A percentile compares a stretch with the other conserved stretches of the same genome.
phyloP scores from a whole-genome alignment of 2,113 vertebrate genomes.

The Paraplagusia blochii region DNA sequence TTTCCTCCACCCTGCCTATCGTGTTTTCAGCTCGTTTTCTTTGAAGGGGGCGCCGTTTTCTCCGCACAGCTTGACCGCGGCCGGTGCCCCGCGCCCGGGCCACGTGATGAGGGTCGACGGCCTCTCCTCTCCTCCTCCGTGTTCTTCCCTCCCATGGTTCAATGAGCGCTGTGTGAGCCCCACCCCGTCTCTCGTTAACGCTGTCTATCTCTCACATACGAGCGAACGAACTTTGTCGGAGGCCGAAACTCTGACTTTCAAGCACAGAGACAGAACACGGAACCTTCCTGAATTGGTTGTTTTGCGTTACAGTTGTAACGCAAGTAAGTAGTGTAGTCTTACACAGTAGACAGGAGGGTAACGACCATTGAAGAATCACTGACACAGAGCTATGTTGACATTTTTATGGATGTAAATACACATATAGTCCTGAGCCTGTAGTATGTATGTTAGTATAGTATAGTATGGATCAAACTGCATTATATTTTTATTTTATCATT shows the following conservation, averaged over 20 bases:
- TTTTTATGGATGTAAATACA: slow-evolving; percentile 68
- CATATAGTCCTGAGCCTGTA: slow-evolving; percentile 56
- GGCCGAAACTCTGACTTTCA: slow-evolving; percentile 18
- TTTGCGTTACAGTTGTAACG: too few relatives aligned
- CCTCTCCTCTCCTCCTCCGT: slow-evolving; percentile 56
- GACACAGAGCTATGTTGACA: slow-evolving; percentile 47
- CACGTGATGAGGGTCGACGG: slow-evolving; percentile 77
- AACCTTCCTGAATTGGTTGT: slow-evolving; percentile 58
- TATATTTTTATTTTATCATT: too few relatives aligned
- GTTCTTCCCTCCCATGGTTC: slow-evolving; percentile 81
- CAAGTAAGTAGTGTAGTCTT: slow-evolving; percentile 44
- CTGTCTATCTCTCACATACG: slow-evolving; percentile 64
- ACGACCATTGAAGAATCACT: slow-evolving; percentile 62
- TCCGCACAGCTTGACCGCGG: slow-evolving; percentile 66
- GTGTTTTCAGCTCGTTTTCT: slow-evolving; percentile 19
- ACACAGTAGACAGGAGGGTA: slow-evolving; percentile 56
- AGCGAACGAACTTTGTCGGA: slow-evolving; percentile 66
- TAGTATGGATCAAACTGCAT: too few relatives aligned
- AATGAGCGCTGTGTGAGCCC: slow-evolving; percentile 80
- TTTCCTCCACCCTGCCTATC: not conserved
- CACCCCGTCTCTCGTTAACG: slow-evolving; percentile 76
- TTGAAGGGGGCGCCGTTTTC: slow-evolving; percentile 78
- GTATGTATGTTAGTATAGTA: not conserved
- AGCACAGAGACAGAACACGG: slow-evolving; percentile 49
- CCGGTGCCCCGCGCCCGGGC: slow-evolving; percentile 63